phyloP scores from a whole-genome alignment of 2,888 invertebrate genomes.

The Melanophora roralis region DNA sequence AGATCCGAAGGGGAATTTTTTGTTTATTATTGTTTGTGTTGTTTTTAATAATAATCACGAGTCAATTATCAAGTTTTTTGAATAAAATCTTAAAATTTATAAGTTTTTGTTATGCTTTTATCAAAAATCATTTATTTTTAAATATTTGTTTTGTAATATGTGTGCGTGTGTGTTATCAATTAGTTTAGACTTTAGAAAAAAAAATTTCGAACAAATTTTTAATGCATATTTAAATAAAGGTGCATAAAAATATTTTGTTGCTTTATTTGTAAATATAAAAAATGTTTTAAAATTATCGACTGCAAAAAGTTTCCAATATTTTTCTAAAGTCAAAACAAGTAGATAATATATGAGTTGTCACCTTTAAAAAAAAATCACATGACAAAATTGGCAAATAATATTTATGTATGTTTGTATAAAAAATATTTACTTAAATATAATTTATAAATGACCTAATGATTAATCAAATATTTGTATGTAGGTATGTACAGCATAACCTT shows the following conservation, averaged over 20 bases:
- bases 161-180: too few relatives aligned
- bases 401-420: not conserved
- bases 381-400: not conserved
- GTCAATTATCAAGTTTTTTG: conserved; percentile 22
- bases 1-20: conserved; percentile 12
- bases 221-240: not conserved
- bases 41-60: conserved; percentile 19
- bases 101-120: not conserved
- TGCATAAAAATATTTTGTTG: not conserved
- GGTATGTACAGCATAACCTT: too few relatives aligned
- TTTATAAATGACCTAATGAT: too few relatives aligned
- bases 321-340: conserved; percentile 3
- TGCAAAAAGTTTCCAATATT: not conserved
- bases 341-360: not conserved
- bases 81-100: not conserved
- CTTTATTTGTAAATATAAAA: not conserved
- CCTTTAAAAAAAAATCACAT: not conserved
- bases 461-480: too few relatives aligned
- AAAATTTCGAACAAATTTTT: not conserved
- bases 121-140: not conserved
- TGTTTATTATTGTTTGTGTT: not conserved
- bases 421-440: too few relatives aligned
- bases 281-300: not conserved
- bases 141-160: not conserved
- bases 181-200: not conserved